Evolutionary conservation across 2,888 invertebrate genomes (phyloP).

Genomic region (Athalia cordata): DNA sequence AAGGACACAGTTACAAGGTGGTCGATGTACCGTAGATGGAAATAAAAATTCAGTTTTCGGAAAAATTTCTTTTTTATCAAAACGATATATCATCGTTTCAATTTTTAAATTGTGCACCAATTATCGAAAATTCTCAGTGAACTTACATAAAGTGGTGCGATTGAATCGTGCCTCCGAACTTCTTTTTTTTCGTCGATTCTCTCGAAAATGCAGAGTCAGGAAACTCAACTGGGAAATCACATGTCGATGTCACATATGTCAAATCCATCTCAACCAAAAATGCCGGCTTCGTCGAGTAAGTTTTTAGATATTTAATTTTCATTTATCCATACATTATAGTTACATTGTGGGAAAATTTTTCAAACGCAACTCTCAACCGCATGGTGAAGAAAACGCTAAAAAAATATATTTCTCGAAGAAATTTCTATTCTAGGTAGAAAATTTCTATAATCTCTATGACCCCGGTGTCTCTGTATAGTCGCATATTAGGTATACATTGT

Average conservation of each 20-base stretch:
- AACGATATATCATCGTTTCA: too few relatives aligned
- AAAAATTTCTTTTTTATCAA: too few relatives aligned
- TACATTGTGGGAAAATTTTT: not conserved
- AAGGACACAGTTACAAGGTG: too few relatives aligned
- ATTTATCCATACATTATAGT: not conserved
- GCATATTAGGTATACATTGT: not conserved
- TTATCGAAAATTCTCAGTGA: too few relatives aligned
- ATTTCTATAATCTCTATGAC: not conserved
- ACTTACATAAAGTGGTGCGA: too few relatives aligned
- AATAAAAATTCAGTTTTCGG: too few relatives aligned
- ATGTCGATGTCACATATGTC: conserved; percentile 51
- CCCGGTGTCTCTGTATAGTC: not conserved
- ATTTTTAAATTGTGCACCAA: too few relatives aligned
- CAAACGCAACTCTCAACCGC: too few relatives aligned
- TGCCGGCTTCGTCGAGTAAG: conserved; percentile 70
- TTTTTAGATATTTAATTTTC: conserved; percentile 27
- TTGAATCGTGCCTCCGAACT: not conserved
- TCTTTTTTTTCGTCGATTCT: not conserved
- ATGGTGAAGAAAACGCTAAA: not conserved
- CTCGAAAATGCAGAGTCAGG: conserved; percentile 60
- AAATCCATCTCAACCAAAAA: conserved; percentile 58
- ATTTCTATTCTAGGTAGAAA: not conserved
- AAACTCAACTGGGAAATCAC: conserved; percentile 60
- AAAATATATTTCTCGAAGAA: not conserved
- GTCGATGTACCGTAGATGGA: too few relatives aligned